Evolutionary conservation across 2,113 vertebrate species (phyloP).

Genomic region (Salvelinus namaycush): DNA sequence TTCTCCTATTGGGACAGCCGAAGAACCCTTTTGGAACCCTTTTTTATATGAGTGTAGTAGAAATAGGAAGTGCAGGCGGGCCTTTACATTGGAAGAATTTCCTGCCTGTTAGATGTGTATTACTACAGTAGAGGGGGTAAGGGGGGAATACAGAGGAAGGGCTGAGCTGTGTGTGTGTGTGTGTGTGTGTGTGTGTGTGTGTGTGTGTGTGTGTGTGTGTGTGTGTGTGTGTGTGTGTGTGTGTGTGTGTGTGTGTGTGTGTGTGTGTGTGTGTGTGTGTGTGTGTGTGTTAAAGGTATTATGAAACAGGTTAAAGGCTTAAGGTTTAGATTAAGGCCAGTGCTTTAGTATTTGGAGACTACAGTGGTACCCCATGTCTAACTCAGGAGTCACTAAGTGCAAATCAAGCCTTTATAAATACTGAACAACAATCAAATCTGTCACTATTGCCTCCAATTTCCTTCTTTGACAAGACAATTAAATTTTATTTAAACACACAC

Average conservation of each 20-base stretch:
- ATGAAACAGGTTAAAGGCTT: conserved; percentile 29
- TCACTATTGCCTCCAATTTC: conserved; percentile 10
- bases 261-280: conserved; percentile 24
- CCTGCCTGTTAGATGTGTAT: conserved; percentile 68
- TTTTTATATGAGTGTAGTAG: background rate
- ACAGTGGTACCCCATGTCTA: too few species aligned
- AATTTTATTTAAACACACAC: conserved; percentile 11
- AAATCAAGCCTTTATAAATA: background rate
- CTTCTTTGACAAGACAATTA: conserved; percentile 26
- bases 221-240: conserved; percentile 30
- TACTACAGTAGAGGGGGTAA: conserved; percentile 8
- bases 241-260: conserved; percentile 11
- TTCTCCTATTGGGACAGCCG: too few species aligned
- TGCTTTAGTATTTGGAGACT: conserved; percentile 12
- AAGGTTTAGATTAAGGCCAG: conserved; percentile 20
- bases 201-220: conserved; percentile 17
- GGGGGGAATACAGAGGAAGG: conserved; percentile 17
- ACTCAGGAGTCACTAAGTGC: background rate
- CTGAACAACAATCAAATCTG: conserved; percentile 18
- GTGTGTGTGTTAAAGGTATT: conserved; percentile 27
- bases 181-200: conserved; percentile 18
- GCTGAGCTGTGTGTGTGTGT: conserved; percentile 10
- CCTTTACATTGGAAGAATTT: conserved; percentile 73
- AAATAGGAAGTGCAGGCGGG: conserved; percentile 64
- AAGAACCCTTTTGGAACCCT: too few species aligned